Conservation (phyloP, 2,888 invertebrate species). For the Fragum sueziense region DNA sequence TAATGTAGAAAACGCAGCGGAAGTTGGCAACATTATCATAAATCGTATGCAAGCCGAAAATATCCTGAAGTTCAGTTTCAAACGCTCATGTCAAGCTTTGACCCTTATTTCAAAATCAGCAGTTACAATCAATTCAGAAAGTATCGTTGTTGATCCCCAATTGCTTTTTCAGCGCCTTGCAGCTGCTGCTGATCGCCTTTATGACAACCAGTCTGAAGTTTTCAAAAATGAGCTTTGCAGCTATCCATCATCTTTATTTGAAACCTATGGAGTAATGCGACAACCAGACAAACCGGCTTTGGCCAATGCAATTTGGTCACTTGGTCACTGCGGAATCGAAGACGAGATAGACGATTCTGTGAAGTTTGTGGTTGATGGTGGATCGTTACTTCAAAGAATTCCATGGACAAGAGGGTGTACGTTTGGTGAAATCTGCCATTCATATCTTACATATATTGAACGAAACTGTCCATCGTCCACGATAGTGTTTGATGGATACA, state of each 20-base stretch:
- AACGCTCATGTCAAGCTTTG: slow-evolving; percentile 28
- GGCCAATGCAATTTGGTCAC: slow-evolving; percentile 55
- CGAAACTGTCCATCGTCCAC: slow-evolving; percentile 39
- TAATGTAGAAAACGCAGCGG: neutral
- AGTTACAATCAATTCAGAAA: slow-evolving; percentile 3
- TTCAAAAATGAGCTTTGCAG: slow-evolving; percentile 58
- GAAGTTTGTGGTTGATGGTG: slow-evolving; percentile 61
- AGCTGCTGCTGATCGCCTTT: neutral
- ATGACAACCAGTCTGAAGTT: slow-evolving; percentile 4
- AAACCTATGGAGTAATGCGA: slow-evolving; percentile 39
- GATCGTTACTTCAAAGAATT: slow-evolving; percentile 26
- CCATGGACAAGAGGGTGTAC: slow-evolving; percentile 36
- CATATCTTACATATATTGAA: slow-evolving; percentile 36
- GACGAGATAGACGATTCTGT: neutral
- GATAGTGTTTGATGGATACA: slow-evolving; percentile 64
- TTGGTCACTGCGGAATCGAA: slow-evolving; percentile 2
- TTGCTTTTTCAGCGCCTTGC: neutral
- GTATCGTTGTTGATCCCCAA: neutral
- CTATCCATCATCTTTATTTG: neutral
- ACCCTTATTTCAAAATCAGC: slow-evolving; percentile 1
- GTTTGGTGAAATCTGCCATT: slow-evolving; percentile 38
- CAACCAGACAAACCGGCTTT: slow-evolving; percentile 45
- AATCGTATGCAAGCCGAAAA: slow-evolving; percentile 9
- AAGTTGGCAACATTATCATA: neutral
- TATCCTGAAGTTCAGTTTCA: slow-evolving; percentile 10